Conservation (phyloP, 2,797 vertebrate genomes). For the Sebastiscus tertius region DNA sequence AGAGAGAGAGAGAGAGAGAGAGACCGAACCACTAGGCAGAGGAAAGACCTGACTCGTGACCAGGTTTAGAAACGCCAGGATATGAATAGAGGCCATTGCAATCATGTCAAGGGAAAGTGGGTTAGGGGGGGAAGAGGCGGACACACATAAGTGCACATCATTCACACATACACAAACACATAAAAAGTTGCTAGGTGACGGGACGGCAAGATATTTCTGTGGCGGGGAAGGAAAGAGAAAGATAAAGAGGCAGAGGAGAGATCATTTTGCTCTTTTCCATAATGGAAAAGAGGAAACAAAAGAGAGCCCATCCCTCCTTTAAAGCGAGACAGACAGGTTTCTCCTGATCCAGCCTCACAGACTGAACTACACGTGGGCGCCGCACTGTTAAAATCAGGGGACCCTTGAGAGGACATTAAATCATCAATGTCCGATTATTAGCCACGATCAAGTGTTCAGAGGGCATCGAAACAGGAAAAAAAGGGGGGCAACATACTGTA, state of each 20-base stretch:
- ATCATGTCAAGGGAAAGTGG: conserved; percentile 34
- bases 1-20: background rate
- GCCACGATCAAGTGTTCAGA: background rate
- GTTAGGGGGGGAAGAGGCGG: background rate
- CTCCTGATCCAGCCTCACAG: conserved; percentile 15
- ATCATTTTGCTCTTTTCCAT: conserved; percentile 22
- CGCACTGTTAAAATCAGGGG: background rate
- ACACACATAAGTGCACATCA: conserved; percentile 4
- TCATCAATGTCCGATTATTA: background rate
- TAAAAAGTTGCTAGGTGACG: conserved; percentile 70
- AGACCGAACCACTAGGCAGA: background rate
- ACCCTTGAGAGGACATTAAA: background rate
- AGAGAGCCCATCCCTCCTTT: conserved; percentile 7
- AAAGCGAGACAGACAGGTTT: conserved; percentile 69
- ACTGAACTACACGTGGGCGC: conserved; percentile 35
- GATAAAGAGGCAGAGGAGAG: background rate
- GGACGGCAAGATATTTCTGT: conserved; percentile 33
- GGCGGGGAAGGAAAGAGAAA: background rate
- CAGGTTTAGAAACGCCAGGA: conserved; percentile 38
- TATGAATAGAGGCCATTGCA: conserved; percentile 35
- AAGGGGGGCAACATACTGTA: too few relatives aligned
- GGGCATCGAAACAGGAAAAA: background rate
- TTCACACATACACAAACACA: conserved; percentile 18
- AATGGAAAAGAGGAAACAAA: conserved; percentile 48
- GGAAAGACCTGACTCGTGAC: conserved; percentile 42